Conservation (phyloP, 2,888 invertebrate genomes). For the Drosophila kuntzei region DNA sequence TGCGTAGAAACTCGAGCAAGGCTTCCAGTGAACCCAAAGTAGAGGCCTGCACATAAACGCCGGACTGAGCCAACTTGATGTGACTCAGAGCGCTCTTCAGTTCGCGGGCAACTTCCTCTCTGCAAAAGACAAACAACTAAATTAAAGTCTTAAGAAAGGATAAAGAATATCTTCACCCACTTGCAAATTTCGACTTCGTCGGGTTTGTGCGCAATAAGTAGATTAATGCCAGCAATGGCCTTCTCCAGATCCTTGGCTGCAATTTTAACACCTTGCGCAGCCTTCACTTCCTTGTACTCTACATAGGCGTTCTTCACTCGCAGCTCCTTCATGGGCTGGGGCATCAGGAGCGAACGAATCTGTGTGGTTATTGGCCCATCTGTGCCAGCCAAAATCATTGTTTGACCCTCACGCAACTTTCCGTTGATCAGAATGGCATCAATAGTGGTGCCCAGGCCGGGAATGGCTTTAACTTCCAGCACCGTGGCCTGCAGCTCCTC, state of each 20-base stretch:
- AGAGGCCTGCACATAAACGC: conserved; percentile 99
- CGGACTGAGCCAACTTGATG: conserved; percentile 95
- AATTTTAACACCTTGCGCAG: conserved; percentile 99
- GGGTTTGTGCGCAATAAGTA: conserved; percentile 95
- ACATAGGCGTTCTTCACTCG: conserved; percentile 98
- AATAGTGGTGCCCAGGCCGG: conserved; percentile 98
- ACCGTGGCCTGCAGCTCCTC: conserved; percentile 96
- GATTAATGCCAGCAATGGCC: conserved; percentile 97
- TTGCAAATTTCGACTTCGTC: conserved; percentile 96
- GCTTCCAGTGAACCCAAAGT: conserved; percentile 99
- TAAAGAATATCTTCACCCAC: conserved; percentile 81
- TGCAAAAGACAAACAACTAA: conserved; percentile 75
- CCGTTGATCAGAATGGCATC: conserved; percentile 99
- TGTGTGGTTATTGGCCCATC: conserved; percentile 99
- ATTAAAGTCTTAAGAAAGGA: background rate
- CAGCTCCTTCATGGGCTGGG: conserved; percentile 98
- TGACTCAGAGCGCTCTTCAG: conserved; percentile 95
- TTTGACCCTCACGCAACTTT: conserved; percentile 95
- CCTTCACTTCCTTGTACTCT: conserved; percentile 96
- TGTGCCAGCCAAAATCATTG: conserved; percentile 97
- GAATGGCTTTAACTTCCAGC: conserved; percentile 96
- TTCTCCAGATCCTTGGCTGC: conserved; percentile 99
- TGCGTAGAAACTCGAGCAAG: conserved; percentile 94
- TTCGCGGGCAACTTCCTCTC: conserved; percentile 95
- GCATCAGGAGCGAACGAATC: conserved; percentile 98